Evolutionary conservation across 92 coral and sea anemone species (phyloP), one percentile per base, ranked within the genome.

Genomic region (Phenganax marumi): DNA sequence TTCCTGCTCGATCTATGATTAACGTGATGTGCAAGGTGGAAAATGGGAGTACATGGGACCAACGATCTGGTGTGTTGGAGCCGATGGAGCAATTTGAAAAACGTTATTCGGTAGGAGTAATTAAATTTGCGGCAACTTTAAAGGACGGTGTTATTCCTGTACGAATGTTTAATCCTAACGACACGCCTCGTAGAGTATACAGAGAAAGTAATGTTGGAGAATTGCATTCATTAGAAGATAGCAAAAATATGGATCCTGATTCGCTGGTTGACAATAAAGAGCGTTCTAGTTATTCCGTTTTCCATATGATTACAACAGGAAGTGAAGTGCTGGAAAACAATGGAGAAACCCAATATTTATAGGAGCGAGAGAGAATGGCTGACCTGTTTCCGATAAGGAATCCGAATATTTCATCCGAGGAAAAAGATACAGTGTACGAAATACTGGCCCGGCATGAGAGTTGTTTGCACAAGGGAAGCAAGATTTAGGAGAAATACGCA

Each of bases 21-120:
- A 80, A 61, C 75, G 51, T 63, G 19, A 12, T 52, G 39, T 80
- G 84, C 84, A 80, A 65, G 52, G 82, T 77, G 46, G 82, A 77
- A 53, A 77, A 77, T 33, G 79, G 75, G 63, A 56, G 52, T 43
- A 7, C 50, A n/a, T 52, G 54, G 54, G 33, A 80, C 39, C 39
- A 52, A 46, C 58, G 23, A 26, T 61, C 75, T 10, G 84, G 75
- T 10, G 84, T 64, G 2, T 49, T 80, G 0, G 84, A 80, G 54
- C 84, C 84, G 22, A 65, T 0, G 3, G 54, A 64, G 50, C 48
- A 52, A 16, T 80, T 80, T 43, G 84, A 77, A 39, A 64, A 21
- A 77, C n/a, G n/a, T n/a, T n/a, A n/a, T n/a, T n/a, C n/a, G n/a
- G n/a, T n/a, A n/a, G n/a, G n/a, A n/a, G n/a, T n/a, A n/a, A n/a